phyloP scores from a whole-genome alignment of 2,888 invertebrate genomes.

The Polydesmus complanatus region DNA sequence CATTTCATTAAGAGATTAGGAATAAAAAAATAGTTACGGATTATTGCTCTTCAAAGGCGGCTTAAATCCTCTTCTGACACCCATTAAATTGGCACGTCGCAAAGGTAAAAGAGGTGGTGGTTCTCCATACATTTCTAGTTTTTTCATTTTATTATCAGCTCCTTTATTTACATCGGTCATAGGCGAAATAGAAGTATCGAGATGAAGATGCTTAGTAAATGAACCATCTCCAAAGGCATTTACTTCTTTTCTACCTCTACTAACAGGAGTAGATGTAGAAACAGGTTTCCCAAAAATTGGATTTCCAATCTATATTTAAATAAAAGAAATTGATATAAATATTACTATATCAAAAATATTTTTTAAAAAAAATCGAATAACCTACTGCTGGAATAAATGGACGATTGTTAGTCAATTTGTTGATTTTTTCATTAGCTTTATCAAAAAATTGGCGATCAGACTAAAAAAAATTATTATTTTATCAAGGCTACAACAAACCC shows the following conservation, averaged over 20 bases:
- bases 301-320: not conserved
- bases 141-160: not conserved
- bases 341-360: no score
- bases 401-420: not conserved
- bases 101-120: not conserved
- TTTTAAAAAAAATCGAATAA: no score
- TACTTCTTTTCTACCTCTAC: not conserved
- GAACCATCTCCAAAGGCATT: no score
- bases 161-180: no score
- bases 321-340: not conserved
- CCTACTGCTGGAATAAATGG: not conserved
- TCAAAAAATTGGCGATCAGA: not conserved
- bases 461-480: not conserved
- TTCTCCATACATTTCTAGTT: not conserved
- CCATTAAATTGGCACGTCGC: not conserved
- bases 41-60: not conserved
- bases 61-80: not conserved
- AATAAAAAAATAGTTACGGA: no score
- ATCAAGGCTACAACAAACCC: not conserved
- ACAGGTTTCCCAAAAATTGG: not conserved
- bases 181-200: no score
- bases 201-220: no score
- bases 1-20: no score
- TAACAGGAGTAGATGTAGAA: constrained; percentile 1
- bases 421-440: not conserved